Base-by-base conservation (phyloP, 2,797 vertebrate species). In the Periparus ater region DNA sequence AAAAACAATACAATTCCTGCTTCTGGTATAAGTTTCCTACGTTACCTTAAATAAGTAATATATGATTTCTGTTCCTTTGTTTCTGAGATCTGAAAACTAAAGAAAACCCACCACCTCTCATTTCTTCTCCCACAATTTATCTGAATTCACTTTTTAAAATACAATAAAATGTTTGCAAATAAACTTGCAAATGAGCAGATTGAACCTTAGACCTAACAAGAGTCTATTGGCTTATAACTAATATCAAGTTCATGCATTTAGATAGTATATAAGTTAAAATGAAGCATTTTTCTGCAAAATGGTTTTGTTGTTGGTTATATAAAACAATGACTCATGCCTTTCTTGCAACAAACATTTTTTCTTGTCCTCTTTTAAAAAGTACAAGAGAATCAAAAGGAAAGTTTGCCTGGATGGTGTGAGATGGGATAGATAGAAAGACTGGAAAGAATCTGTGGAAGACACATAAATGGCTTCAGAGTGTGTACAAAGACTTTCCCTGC, bases 31-130 rank as follows among this genome's bases (percentile, higher is more conserved):
- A 13, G 16, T 80, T 83, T 85, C 6, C 17, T 65, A 7, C 48
- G 6, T 72, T 61, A 66, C 22, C 8, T 51, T 85, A 70, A 71
- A 32, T n/a, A 62, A 79, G 6, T 47, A 66, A 73, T 55, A 68
- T 68, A 47, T 34, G 4, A 72, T 74, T 91, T 93, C 22, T 68
- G 4, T 5, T 74, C 18, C 50, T 84, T 83, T 63, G 4, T 55
- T 89, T 86, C 26, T 44, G 4, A 68, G 48, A 38, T 82, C 12
- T 47, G 25, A 74, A 91, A 80, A 90, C 29, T 17, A 47, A 83
- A 51, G 66, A 18, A 51, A 18, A 20, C 0, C 0, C 6, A 30
- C 0, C 5, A 29, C 2, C 1, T 27, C 70, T 68, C 27, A 38
- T 68, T 42, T 77, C 38, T 7, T 2, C 25, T 20, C 5, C 11